Evolutionary conservation across 1,140 invertebrate species (phyloP).

Genomic region (Bathynomus jamesi): DNA sequence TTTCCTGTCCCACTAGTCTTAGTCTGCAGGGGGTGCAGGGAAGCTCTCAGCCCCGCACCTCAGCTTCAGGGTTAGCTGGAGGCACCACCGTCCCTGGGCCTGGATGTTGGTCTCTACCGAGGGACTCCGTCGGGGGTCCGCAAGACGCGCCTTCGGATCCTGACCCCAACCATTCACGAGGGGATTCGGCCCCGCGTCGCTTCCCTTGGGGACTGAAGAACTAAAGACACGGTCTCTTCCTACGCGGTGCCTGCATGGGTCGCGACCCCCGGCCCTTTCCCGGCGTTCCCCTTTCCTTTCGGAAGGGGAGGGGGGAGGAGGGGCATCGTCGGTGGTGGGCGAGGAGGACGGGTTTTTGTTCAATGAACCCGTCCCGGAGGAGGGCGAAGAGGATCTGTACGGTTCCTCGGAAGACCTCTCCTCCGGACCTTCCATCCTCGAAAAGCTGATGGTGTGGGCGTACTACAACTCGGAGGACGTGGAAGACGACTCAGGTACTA

Average conservation of each 20-base stretch:
- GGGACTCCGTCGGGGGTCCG: constrained; percentile 11
- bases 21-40: constrained; percentile 24
- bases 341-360: constrained; percentile 36
- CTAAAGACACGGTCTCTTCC: constrained; percentile 35
- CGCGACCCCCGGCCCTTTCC: constrained; percentile 16
- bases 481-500: constrained; percentile 17
- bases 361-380: constrained; percentile 28
- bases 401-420: constrained; percentile 36
- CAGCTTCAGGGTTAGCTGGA: not conserved
- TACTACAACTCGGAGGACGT: constrained; percentile 33
- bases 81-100: constrained; percentile 9
- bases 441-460: constrained; percentile 36
- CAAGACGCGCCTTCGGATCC: not conserved
- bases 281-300: constrained; percentile 18
- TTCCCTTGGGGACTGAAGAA: constrained; percentile 23
- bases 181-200: constrained; percentile 13
- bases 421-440: constrained; percentile 31
- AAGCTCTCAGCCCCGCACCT: not conserved
- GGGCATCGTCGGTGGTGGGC: constrained; percentile 14
- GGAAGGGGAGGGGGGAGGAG: constrained; percentile 25
- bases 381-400: constrained; percentile 34
- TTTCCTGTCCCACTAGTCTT: constrained; percentile 35
- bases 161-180: constrained; percentile 16
- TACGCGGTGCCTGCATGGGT: constrained; percentile 32
- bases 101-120: constrained; percentile 30